Evolutionary conservation across 2,888 invertebrate species (phyloP).

Genomic region (Hirtodrosophila histrioides): DNA sequence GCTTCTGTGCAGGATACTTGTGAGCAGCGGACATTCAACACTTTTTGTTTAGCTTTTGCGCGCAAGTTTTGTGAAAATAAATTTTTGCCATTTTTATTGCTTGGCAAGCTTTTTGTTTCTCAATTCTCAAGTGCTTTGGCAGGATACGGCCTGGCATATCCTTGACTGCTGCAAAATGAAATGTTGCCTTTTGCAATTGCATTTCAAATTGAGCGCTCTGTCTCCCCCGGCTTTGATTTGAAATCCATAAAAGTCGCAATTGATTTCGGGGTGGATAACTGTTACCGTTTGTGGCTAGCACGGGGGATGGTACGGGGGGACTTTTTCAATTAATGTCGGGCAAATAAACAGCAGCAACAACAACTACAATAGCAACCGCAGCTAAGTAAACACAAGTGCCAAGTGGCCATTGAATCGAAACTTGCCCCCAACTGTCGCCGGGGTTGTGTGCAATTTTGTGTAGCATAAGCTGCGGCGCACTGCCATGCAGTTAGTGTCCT

Average conservation of each 20-base stretch:
- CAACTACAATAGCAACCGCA: slow-evolving; percentile 9
- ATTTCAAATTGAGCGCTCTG: slow-evolving; percentile 29
- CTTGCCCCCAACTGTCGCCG: slow-evolving; percentile 10
- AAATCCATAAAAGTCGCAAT: slow-evolving; percentile 30
- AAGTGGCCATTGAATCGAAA: slow-evolving; percentile 22
- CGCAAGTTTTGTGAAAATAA: slow-evolving; percentile 43
- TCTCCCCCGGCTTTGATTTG: slow-evolving; percentile 25
- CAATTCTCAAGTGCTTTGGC: slow-evolving; percentile 71
- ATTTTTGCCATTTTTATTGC: slow-evolving; percentile 64
- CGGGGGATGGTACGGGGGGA: not conserved
- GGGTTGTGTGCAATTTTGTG: slow-evolving; percentile 19
- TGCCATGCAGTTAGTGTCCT: slow-evolving; percentile 11
- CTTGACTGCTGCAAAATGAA: slow-evolving; percentile 63
- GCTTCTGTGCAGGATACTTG: slow-evolving; percentile 30
- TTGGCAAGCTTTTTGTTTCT: slow-evolving; percentile 64
- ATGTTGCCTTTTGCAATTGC: slow-evolving; percentile 70
- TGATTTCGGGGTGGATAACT: slow-evolving; percentile 5
- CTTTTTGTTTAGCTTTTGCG: slow-evolving; percentile 57
- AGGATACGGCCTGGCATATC: slow-evolving; percentile 45
- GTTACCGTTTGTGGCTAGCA: not conserved
- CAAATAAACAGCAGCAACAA: slow-evolving; percentile 11
- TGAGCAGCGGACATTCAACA: slow-evolving; percentile 49
- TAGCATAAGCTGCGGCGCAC: slow-evolving; percentile 29
- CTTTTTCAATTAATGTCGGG: slow-evolving; percentile 26
- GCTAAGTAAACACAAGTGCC: slow-evolving; percentile 32